Base-by-base conservation (phyloP, 2,797 vertebrate genomes). In the Lophius americanus region DNA sequence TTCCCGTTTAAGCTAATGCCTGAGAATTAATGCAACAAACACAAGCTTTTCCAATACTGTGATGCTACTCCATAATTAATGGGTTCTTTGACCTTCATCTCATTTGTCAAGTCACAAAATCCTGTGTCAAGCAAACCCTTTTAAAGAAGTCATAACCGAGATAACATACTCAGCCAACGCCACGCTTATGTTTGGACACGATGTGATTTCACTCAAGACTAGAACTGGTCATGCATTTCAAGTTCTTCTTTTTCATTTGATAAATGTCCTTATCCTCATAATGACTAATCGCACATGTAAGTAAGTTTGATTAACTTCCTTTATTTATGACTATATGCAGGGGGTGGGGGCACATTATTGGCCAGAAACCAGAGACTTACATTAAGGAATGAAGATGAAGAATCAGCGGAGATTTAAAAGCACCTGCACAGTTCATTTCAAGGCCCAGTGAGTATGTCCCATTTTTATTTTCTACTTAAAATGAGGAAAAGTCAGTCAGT, bases 1-100 rank as follows among this genome's bases (percentile, higher is more conserved):
- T 83, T 87, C 60, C 64, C 74, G 52, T 68, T 63, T 43, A 76
- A 53, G 66, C 67, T 8, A 50, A 10, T 83, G 64, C 35, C 68
- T 51, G 48, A 78, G 50, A 75, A 82, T 71, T 58, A 78, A 82
- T 79, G 75, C 59, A 51, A 76, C 72, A 72, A 67, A 73, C 70
- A 72, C 46, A 5, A 51, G 48, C 43, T 70, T 67, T 14, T 42
- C 42, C 44, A 61, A 56, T 51, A 37, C 67, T 11, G 47, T 9
- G 52, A 64, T 51, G 14, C 60, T 48, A 61, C 51, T 78, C 55
- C 65, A 75, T 80, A 76, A 79, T 77, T 73, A 78, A 80, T 78
- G 39, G 13, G 68, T 72, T 72, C 47, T 55, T 51, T 60, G 68
- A 76, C 46, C 60, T 67, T 57, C 3, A 48, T 78, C 69, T 53